Evolutionary conservation across 2,113 vertebrate genomes (phyloP).

Genomic region (Etheostoma cragini): DNA sequence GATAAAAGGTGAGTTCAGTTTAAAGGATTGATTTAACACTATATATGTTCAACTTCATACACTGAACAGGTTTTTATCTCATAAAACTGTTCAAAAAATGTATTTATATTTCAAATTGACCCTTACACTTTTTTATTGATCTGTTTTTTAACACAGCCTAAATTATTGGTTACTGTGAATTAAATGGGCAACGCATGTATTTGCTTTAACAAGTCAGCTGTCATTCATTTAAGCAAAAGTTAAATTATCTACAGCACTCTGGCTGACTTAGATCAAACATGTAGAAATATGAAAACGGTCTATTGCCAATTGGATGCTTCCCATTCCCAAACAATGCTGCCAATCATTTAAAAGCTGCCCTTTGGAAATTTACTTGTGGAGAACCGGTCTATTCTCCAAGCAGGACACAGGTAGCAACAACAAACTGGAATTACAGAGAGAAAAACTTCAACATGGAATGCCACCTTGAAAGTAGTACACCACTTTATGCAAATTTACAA

Average conservation of each 20-base stretch:
- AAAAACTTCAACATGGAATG: conserved; percentile 16
- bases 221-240: conserved; percentile 1
- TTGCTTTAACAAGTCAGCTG: neutral
- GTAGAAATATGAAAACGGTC: neutral
- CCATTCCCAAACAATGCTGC: conserved; percentile 25
- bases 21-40: neutral
- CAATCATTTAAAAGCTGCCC: conserved; percentile 25
- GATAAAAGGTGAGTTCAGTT: conserved; percentile 80
- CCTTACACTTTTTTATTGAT: neutral
- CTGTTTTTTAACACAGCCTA: neutral
- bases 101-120: neutral
- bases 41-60: neutral
- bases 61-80: neutral
- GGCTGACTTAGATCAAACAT: neutral
- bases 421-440: conserved; percentile 46
- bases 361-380: conserved; percentile 37
- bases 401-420: conserved; percentile 67
- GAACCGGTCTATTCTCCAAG: conserved; percentile 41
- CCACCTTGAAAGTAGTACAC: conserved; percentile 18
- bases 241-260: neutral
- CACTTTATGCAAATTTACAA: conserved; percentile 14
- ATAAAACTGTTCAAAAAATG: neutral
- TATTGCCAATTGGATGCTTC: neutral
- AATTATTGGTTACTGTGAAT: neutral
- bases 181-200: neutral